Percentiles rank a stretch among this genome's conserved stretches.
phyloP scores from a whole-genome alignment of 2,797 vertebrate genomes.

The Rhinophrynus dorsalis region DNA sequence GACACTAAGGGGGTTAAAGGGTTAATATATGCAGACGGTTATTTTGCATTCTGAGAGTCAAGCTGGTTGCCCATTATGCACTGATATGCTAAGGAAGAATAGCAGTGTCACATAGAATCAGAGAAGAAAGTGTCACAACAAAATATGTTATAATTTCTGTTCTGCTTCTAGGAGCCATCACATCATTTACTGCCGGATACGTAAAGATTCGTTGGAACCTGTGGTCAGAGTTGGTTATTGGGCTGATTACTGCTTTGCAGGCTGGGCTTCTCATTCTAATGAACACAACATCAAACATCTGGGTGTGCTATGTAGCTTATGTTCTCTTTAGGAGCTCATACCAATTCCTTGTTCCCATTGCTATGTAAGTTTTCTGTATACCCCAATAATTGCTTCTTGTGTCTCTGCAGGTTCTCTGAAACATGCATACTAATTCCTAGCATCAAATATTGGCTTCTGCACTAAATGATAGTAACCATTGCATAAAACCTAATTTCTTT shows the following conservation, averaged over 20 bases:
- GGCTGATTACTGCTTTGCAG: slow-evolving; percentile 75
- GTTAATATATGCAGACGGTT: no score
- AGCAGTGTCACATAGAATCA: no score
- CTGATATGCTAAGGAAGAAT: no score
- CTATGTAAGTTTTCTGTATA: slow-evolving; percentile 82
- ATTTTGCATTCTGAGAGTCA: no score
- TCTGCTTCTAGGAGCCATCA: slow-evolving; percentile 73
- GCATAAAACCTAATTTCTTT: no score
- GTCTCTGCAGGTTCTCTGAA: no score
- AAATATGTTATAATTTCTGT: not conserved
- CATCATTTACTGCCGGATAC: slow-evolving; percentile 80
- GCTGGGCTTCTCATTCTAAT: slow-evolving; percentile 84
- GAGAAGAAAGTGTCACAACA: no score
- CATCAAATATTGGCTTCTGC: no score
- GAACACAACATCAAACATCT: slow-evolving; percentile 73
- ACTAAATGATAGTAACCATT: no score
- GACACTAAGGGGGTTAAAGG: no score
- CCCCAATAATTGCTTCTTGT: no score
- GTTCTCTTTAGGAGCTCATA: slow-evolving; percentile 85
- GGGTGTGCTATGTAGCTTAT: slow-evolving; percentile 84
- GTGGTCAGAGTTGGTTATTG: slow-evolving; percentile 89
- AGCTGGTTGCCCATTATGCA: slow-evolving; percentile 73
- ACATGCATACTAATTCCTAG: no score
- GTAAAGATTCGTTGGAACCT: slow-evolving; percentile 84
- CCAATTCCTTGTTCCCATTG: slow-evolving; percentile 94